Conservation (phyloP, 2,888 invertebrate genomes). For the Oxyscelio sp. region DNA sequence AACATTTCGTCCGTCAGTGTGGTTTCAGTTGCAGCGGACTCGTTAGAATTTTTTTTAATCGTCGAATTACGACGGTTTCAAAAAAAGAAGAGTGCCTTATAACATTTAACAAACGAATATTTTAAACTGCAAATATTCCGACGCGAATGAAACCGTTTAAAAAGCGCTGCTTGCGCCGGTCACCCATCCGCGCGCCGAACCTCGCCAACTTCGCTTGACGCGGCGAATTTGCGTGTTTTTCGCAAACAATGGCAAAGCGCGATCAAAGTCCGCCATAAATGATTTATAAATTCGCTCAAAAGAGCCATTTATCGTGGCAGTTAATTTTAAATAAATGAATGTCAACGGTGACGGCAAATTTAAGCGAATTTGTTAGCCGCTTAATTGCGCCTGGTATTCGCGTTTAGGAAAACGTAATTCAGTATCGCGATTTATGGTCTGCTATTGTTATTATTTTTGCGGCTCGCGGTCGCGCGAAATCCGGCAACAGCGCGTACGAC, state of each 20-base stretch:
- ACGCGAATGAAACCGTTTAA: too few relatives aligned
- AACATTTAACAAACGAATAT: too few relatives aligned
- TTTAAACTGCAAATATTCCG: too few relatives aligned
- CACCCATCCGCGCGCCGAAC: not conserved
- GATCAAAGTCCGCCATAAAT: too few relatives aligned
- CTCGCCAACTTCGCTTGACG: not conserved
- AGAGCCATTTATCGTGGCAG: too few relatives aligned
- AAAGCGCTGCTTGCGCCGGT: too few relatives aligned
- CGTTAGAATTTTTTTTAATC: slow-evolving; percentile 40
- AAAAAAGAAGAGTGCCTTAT: slow-evolving; percentile 7
- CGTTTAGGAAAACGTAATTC: slow-evolving; percentile 44
- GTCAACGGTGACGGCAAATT: too few relatives aligned
- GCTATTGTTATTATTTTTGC: slow-evolving; percentile 53
- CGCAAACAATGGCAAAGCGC: too few relatives aligned
- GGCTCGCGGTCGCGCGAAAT: slow-evolving; percentile 48
- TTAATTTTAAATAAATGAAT: too few relatives aligned
- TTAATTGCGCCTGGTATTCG: slow-evolving; percentile 47
- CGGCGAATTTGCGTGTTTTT: too few relatives aligned
- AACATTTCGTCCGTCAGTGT: slow-evolving; percentile 68
- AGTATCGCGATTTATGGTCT: slow-evolving; percentile 48
- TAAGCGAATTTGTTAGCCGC: slow-evolving; percentile 32
- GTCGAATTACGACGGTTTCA: slow-evolving; percentile 13
- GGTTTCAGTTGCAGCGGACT: slow-evolving; percentile 66
- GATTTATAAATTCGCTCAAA: too few relatives aligned
- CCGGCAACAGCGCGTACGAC: slow-evolving; percentile 62